Percentiles rank a stretch among this genome's conserved stretches.
Conservation (phyloP, 2,888 invertebrate genomes). For the Eupithecia dodoneata region DNA sequence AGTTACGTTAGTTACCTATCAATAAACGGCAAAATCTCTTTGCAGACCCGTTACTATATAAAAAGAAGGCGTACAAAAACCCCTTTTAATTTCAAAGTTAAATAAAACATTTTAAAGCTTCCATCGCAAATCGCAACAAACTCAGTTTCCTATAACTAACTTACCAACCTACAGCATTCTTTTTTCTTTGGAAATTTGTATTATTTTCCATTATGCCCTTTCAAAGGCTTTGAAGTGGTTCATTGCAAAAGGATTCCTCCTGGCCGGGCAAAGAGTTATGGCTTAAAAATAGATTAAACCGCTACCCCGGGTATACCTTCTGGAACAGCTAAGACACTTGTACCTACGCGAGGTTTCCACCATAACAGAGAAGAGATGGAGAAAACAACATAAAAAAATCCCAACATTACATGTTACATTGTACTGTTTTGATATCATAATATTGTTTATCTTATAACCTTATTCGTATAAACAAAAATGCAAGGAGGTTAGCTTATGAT, state of each 20-base stretch:
- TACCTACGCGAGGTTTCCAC: not conserved
- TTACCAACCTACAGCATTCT: slow-evolving; percentile 27
- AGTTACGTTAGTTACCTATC: no score
- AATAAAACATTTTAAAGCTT: slow-evolving; percentile 10
- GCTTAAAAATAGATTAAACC: slow-evolving; percentile 48
- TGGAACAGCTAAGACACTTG: slow-evolving; percentile 17
- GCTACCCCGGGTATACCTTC: not conserved
- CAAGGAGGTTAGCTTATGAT: no score
- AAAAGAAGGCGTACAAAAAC: not conserved
- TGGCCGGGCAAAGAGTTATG: slow-evolving; percentile 44
- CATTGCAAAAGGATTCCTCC: slow-evolving; percentile 44
- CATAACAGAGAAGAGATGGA: not conserved
- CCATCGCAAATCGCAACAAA: slow-evolving; percentile 14
- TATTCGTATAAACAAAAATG: no score
- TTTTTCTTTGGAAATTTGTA: slow-evolving; percentile 43
- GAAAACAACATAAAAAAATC: no score
- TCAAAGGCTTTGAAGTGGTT: slow-evolving; percentile 45
- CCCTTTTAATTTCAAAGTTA: not conserved
- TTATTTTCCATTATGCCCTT: slow-evolving; percentile 44
- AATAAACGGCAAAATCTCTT: not conserved
- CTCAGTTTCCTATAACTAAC: slow-evolving; percentile 35
- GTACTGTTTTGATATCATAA: no score
- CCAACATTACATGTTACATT: no score
- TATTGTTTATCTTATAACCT: no score
- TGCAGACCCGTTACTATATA: not conserved